Conservation (phyloP, 2,797 vertebrate species). For the Xyrichtys novacula region DNA sequence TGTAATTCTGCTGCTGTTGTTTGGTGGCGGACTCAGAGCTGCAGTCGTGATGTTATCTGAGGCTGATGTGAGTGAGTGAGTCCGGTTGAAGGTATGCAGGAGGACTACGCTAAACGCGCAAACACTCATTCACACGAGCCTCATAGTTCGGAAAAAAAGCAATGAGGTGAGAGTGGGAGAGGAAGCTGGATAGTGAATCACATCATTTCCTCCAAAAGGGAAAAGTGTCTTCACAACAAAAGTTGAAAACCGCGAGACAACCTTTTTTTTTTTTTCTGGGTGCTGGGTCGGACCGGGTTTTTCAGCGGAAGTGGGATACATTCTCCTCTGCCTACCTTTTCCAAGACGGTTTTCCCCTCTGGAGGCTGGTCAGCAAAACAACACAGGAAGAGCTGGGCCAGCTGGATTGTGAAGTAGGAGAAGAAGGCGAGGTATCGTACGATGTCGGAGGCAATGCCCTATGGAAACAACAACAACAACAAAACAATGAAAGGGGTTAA, state of each 20-base stretch:
- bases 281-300: conserved; percentile 29
- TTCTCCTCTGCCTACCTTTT: conserved; percentile 82
- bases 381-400: conserved; percentile 89
- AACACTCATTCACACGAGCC: conserved; percentile 56
- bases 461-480: conserved; percentile 44
- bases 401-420: conserved; percentile 87
- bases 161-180: conserved; percentile 58
- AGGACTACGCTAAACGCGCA: conserved; percentile 43
- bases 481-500: neutral
- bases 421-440: conserved; percentile 88
- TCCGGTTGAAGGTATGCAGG: conserved; percentile 50
- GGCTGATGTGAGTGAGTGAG: conserved; percentile 39
- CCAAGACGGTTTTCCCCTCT: conserved; percentile 80
- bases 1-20: conserved; percentile 33
- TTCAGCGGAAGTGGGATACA: conserved; percentile 64
- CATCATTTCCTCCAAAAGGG: conserved; percentile 76
- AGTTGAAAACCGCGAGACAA: conserved; percentile 73
- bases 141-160: conserved; percentile 68
- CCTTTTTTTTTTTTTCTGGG: conserved; percentile 55
- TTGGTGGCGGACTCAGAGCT: conserved; percentile 25
- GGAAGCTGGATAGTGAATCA: conserved; percentile 65
- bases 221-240: conserved; percentile 66
- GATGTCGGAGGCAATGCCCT: conserved; percentile 87
- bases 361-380: conserved; percentile 90
- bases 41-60: conserved; percentile 41